Percentiles rank a stretch among this genome's conserved stretches.
phyloP scores from a whole-genome alignment of 2,113 vertebrate genomes.

The Caranx melampygus region DNA sequence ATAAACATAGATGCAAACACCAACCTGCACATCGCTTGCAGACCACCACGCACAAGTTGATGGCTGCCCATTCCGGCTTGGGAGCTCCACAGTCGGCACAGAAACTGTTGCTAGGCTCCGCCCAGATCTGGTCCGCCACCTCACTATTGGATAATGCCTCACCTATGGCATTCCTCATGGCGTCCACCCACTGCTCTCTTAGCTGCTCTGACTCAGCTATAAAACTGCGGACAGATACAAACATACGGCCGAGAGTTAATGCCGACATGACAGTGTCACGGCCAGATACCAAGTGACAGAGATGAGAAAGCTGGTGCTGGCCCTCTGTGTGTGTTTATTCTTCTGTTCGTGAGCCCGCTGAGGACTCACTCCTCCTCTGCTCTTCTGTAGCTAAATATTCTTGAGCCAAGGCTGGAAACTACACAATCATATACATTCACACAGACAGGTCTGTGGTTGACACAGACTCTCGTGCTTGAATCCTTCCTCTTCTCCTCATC shows the following conservation, averaged over 20 bases:
- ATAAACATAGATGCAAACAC: not conserved
- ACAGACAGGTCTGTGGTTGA: constrained; percentile 41
- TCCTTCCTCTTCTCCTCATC: constrained; percentile 54
- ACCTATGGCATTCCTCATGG: constrained; percentile 87
- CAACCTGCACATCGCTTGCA: constrained; percentile 96
- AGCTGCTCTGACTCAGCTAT: constrained; percentile 88
- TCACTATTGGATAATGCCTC: constrained; percentile 92
- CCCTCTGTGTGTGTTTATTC: not conserved
- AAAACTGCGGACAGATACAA: constrained; percentile 84
- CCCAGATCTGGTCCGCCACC: constrained; percentile 91
- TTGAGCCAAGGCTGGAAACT: constrained; percentile 44
- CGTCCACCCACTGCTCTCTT: constrained; percentile 91
- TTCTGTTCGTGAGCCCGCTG: constrained; percentile 1
- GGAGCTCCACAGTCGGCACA: constrained; percentile 90
- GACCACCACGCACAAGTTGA: constrained; percentile 95
- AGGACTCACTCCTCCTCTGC: constrained; percentile 26
- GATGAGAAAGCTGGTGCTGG: constrained; percentile 1
- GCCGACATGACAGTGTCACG: constrained; percentile 35
- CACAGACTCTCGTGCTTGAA: constrained; percentile 11
- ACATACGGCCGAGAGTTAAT: constrained; percentile 19
- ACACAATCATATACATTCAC: constrained; percentile 24
- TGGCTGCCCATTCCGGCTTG: constrained; percentile 93
- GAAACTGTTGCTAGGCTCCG: constrained; percentile 84
- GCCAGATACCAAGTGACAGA: not conserved
- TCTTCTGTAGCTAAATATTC: constrained; percentile 50